Conservation (phyloP, 2,113 vertebrate species). For the Takifugu bimaculatus region DNA sequence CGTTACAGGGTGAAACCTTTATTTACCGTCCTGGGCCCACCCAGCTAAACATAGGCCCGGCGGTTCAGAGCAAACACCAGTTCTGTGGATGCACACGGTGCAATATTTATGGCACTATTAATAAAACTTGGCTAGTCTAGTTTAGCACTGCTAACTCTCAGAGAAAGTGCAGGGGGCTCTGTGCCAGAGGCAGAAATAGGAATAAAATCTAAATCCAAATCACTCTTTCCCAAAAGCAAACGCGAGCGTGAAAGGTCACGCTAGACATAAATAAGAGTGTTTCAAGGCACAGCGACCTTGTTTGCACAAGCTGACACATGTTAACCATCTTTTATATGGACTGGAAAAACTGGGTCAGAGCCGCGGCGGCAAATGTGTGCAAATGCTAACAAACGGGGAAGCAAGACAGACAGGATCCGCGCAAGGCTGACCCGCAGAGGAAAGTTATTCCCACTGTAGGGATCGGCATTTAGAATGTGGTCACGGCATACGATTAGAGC, state of each 20-base stretch:
- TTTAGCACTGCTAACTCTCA: conserved; percentile 31
- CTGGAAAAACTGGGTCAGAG: conserved; percentile 63
- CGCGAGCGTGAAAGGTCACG: conserved; percentile 20
- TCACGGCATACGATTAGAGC: conserved; percentile 28
- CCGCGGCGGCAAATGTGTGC: conserved; percentile 35
- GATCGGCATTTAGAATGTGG: conserved; percentile 14
- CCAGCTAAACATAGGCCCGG: too few relatives aligned
- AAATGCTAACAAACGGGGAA: conserved; percentile 33
- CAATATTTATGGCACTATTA: too few relatives aligned
- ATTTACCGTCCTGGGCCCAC: too few relatives aligned
- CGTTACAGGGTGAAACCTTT: too few relatives aligned
- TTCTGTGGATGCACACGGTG: too few relatives aligned
- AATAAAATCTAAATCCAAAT: conserved; percentile 27
- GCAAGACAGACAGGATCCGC: conserved; percentile 11
- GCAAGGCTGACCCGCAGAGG: conserved; percentile 40
- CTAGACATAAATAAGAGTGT: conserved; percentile 29
- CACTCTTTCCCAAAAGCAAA: conserved; percentile 7
- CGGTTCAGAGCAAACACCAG: too few relatives aligned
- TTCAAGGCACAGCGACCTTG: conserved; percentile 52
- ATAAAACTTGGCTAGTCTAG: conserved; percentile 10
- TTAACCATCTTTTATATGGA: conserved; percentile 60
- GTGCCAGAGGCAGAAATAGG: conserved; percentile 42
- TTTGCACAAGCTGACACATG: conserved; percentile 61
- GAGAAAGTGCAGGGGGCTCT: conserved; percentile 20
- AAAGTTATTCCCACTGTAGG: conserved; percentile 18